Base-by-base conservation (phyloP, 2,888 invertebrate species). In the Enoplolaimus lenunculus region DNA sequence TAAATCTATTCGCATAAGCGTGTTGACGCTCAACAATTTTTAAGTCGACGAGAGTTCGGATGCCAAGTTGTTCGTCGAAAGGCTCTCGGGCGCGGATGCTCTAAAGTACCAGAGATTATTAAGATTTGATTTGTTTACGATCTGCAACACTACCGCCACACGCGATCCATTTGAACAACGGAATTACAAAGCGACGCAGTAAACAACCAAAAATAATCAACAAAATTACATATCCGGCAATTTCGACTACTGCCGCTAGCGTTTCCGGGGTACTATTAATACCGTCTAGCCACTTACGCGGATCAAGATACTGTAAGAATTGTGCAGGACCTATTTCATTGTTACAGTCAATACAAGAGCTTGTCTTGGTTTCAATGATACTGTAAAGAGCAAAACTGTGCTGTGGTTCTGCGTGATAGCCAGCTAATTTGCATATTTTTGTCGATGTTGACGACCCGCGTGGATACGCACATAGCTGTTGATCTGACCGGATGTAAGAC, bases 261-360 rank as follows among this genome's bases (percentile, higher is more conserved):
- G 62, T n/a, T 45, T 68, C 68, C 2, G 68, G 59, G 2, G 30
- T 16, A 3, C 68, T 57, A 34, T 35, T 26, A 13, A 68, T 29
- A 26, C 68, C 68, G 28, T 68, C 57, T 3, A 68, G 68, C 68
- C 68, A 68, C 21, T 68, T 62, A 21, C 26, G n/a, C 21, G 68
- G 68, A 57, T 57, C 57, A 2, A 68, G 57, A 68, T 57, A 13
- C 7, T 57, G 21, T 3, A 68, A 45, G 3, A 68, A 68, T 7
- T 57, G 26, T 7, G 7, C 2, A 21, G 57, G 13, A 7, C 30
- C 67, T n/a, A n/a, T 33, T 67, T 28, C 67, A 3, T 30, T 3
- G 57, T 68, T 68, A 31, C 67, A 66, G 67, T 34, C 67, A 60
- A 28, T 13, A 26, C 68, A 68, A 28, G 34, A 26, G 59, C 33